These are phyloP conservation scores for Plagodis pulveraria DNA, from an alignment of 2,888 invertebrate species.

Conservation along the genomic window DNA sequence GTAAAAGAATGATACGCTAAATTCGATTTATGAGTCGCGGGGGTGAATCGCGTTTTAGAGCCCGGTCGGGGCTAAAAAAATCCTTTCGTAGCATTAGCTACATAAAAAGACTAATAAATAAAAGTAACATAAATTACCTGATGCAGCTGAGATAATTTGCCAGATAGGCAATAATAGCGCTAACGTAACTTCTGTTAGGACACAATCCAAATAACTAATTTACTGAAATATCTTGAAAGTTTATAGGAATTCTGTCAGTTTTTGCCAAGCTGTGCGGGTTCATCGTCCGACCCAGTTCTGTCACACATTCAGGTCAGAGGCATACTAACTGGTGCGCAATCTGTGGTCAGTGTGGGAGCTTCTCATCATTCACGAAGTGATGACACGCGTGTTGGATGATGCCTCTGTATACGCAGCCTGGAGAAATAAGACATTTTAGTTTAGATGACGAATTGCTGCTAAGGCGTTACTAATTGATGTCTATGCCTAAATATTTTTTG, in stretches of 20 bases:
- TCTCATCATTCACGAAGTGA: conserved; percentile 41
- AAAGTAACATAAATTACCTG: no score
- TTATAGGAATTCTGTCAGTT: conserved; percentile 29
- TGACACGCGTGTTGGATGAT: conserved; percentile 24
- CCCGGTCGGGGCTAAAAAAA: no score
- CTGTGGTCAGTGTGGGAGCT: conserved; percentile 40
- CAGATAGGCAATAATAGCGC: no score
- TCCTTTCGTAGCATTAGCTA: no score
- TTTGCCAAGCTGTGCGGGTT: conserved; percentile 39
- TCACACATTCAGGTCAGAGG: conserved; percentile 33
- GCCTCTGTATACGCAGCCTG: conserved; percentile 16
- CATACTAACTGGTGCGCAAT: neutral
- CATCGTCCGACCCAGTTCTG: conserved; percentile 39
- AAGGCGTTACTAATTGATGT: neutral
- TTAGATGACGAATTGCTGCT: conserved; percentile 9
- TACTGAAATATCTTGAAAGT: conserved; percentile 10
- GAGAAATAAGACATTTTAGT: conserved; percentile 11
- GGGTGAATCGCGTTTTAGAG: no score
- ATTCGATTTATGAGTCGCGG: no score
- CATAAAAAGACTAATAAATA: no score
- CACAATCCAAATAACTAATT: no score
- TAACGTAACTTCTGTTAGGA: no score
- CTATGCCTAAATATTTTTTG: no score
- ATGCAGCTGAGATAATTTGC: no score
- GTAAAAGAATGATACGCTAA: no score